Conservation (phyloP, 2,797 vertebrate genomes). For the Dipus sagitta region DNA sequence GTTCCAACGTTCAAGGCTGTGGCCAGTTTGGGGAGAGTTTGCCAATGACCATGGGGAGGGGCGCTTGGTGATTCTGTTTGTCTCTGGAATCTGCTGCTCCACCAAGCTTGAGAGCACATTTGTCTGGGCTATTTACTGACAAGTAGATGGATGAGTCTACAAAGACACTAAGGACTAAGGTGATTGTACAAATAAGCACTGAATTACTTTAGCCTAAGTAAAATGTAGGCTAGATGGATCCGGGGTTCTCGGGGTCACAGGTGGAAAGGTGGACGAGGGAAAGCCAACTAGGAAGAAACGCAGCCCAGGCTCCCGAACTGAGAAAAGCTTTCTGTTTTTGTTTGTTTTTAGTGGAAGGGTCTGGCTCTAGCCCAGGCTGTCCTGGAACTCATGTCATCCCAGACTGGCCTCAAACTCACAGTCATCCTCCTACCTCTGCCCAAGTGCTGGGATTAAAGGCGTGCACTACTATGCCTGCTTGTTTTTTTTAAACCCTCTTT, state of each 20-base stretch:
- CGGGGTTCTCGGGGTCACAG: neutral
- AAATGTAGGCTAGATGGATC: slow-evolving; percentile 23
- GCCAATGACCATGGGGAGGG: neutral
- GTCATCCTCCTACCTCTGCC: too few species aligned
- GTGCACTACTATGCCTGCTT: too few species aligned
- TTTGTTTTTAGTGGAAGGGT: too few species aligned
- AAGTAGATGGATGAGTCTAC: neutral
- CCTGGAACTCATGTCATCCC: too few species aligned
- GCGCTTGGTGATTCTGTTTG: neutral
- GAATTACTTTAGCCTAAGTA: slow-evolving; percentile 37
- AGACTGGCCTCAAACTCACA: too few species aligned
- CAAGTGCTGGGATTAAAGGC: too few species aligned
- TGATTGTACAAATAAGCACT: neutral
- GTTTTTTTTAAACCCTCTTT: slow-evolving; percentile 23
- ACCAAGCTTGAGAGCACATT: neutral
- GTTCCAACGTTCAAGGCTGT: neutral
- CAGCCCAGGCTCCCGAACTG: slow-evolving; percentile 10
- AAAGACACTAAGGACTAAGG: neutral
- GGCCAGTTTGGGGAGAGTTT: neutral
- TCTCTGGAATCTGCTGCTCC: neutral
- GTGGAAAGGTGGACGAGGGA: neutral
- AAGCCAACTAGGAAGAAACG: neutral
- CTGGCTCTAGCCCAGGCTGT: too few species aligned
- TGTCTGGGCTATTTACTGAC: neutral
- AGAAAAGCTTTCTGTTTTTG: neutral